phyloP scores from a whole-genome alignment of 1,140 invertebrate species.

The Cyclina sinensis region DNA sequence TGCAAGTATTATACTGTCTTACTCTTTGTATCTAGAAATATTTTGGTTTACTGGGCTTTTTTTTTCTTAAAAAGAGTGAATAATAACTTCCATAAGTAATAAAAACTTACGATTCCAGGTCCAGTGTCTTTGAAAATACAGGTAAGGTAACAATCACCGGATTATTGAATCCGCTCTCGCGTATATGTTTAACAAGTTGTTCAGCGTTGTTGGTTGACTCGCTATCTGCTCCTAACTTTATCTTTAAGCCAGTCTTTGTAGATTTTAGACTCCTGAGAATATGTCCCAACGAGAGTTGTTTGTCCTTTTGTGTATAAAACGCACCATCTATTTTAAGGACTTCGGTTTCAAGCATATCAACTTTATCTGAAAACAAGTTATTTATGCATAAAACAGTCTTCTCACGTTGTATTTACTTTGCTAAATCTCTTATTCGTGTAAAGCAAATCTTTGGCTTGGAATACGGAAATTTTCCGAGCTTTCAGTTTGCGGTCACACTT shows the following conservation, averaged over 20 bases:
- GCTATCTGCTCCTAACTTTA: background rate
- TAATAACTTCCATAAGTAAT: too few relatives aligned
- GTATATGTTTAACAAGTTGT: background rate
- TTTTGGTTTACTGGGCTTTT: too few relatives aligned
- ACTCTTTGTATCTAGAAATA: too few relatives aligned
- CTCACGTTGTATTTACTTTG: too few relatives aligned
- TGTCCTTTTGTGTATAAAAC: background rate
- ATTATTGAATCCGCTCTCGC: background rate
- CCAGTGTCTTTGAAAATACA: background rate
- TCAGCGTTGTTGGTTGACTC: background rate
- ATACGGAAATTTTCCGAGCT: too few relatives aligned
- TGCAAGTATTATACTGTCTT: too few relatives aligned
- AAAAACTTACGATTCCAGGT: constrained; percentile 2
- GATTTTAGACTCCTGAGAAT: background rate
- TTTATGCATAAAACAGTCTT: too few relatives aligned
- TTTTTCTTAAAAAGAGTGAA: too few relatives aligned
- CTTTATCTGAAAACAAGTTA: background rate
- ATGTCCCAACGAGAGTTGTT: background rate
- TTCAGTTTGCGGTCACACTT: too few relatives aligned
- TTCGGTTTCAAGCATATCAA: background rate
- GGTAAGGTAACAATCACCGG: background rate
- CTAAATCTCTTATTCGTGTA: too few relatives aligned
- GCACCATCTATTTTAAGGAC: background rate
- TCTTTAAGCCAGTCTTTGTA: background rate
- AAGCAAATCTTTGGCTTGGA: too few relatives aligned